Percentiles rank a stretch among this genome's conserved stretches.
phyloP scores from a whole-genome alignment of 2,113 vertebrate genomes.

The Caloenas nicobarica region DNA sequence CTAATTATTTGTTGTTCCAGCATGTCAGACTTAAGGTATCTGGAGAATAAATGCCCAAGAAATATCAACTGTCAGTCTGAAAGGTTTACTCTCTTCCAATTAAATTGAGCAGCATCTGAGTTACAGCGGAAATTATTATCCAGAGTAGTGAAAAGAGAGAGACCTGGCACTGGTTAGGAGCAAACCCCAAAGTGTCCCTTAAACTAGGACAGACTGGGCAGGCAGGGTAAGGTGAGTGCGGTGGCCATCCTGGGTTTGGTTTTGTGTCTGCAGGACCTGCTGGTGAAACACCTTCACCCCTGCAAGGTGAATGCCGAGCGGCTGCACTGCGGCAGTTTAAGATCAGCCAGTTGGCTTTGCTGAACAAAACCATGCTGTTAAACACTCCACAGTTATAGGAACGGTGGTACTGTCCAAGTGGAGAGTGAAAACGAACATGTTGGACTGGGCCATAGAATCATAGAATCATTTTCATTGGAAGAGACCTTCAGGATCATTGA shows the following conservation, averaged over 20 bases:
- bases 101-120: neutral
- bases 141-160: neutral
- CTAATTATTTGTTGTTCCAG: conserved; percentile 17
- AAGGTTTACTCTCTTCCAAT: neutral
- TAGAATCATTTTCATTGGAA: too few species aligned
- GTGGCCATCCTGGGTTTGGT: neutral
- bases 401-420: fast-evolving
- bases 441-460: neutral
- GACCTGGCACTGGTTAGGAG: neutral
- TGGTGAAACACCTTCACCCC: neutral
- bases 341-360: neutral
- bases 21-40: neutral
- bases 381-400: neutral
- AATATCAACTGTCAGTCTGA: neutral
- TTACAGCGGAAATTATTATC: neutral
- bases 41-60: neutral
- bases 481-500: too few species aligned
- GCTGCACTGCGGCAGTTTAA: neutral
- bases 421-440: neutral
- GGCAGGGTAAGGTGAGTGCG: neutral
- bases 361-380: neutral
- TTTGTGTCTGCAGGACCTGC: neutral
- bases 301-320: neutral
- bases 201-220: neutral
- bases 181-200: neutral